These are phyloP conservation scores for Pungitius pungitius DNA, from an alignment of 2,113 vertebrate species.

Conservation along the genomic window DNA sequence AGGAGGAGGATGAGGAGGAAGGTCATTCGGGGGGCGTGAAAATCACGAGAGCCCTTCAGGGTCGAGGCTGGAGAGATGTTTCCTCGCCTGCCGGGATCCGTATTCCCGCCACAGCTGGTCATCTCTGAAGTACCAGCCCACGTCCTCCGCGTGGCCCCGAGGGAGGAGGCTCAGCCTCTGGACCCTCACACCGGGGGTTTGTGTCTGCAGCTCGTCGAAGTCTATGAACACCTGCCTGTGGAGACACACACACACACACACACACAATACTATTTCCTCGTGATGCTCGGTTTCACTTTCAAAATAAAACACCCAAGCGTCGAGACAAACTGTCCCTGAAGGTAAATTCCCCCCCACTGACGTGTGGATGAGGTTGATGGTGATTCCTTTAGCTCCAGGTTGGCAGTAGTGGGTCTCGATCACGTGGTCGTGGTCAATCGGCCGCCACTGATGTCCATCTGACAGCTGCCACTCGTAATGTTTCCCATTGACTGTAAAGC, in stretches of 20 bases:
- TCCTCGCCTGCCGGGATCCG: slow-evolving; percentile 58
- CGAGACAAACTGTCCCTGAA: not conserved
- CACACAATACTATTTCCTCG: too few species aligned
- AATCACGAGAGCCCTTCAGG: not conserved
- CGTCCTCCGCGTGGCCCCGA: slow-evolving; percentile 42
- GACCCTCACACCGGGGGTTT: slow-evolving; percentile 8
- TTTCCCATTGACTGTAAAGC: slow-evolving; percentile 49
- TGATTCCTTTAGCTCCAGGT: slow-evolving; percentile 70
- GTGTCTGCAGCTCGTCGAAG: slow-evolving; percentile 58
- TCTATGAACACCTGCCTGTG: slow-evolving; percentile 63
- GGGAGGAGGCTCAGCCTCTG: slow-evolving; percentile 38
- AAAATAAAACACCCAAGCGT: not conserved
- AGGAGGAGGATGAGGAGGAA: slow-evolving; percentile 1
- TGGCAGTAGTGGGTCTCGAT: slow-evolving; percentile 77
- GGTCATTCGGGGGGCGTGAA: not conserved
- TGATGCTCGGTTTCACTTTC: too few species aligned
- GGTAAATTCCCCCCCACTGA: slow-evolving; percentile 24
- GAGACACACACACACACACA: not conserved
- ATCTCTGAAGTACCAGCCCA: slow-evolving; percentile 74
- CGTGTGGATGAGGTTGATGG: slow-evolving; percentile 49
- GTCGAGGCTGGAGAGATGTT: rapidly evolving
- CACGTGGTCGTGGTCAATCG: slow-evolving; percentile 62
- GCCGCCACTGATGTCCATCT: slow-evolving; percentile 39
- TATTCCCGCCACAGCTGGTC: slow-evolving; percentile 73
- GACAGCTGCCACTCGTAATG: slow-evolving; percentile 67